These are phyloP conservation scores for Xiphydria camelus DNA, from an alignment of 2,888 invertebrate species.

Conservation along the genomic window DNA sequence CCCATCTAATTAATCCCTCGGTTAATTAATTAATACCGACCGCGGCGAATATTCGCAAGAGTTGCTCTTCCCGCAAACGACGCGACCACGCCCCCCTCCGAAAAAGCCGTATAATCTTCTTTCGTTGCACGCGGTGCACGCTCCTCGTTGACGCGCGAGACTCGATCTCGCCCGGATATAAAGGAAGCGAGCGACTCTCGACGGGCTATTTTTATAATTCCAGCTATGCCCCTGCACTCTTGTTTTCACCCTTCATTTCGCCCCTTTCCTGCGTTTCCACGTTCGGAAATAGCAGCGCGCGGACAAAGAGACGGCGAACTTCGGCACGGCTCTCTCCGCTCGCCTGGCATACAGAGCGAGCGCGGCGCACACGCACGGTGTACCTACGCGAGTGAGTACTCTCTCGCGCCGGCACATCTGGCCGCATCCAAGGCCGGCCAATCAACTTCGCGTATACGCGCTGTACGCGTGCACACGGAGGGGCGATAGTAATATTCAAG, in stretches of 20 bases:
- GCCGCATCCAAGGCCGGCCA: conserved; percentile 53
- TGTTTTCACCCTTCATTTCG: conserved; percentile 24
- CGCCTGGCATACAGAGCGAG: too few species aligned
- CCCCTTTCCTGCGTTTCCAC: conserved; percentile 22
- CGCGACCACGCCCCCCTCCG: too few species aligned
- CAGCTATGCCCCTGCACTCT: conserved; percentile 18
- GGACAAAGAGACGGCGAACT: conserved; percentile 23
- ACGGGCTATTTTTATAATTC: conserved; percentile 33
- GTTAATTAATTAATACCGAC: too few species aligned
- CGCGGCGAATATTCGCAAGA: too few species aligned
- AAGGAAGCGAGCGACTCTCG: too few species aligned
- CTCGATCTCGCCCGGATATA: too few species aligned
- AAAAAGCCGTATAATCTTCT: too few species aligned
- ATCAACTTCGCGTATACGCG: conserved; percentile 40
- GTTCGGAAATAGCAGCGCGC: conserved; percentile 30
- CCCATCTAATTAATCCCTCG: too few species aligned
- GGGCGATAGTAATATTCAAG: conserved; percentile 33
- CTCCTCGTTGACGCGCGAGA: too few species aligned
- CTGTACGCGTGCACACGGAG: conserved; percentile 11
- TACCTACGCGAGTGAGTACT: conserved; percentile 11
- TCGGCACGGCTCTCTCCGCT: conserved; percentile 14
- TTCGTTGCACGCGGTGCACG: too few species aligned
- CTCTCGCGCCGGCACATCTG: conserved; percentile 39
- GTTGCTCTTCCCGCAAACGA: too few species aligned
- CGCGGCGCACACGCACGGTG: conserved; percentile 14